These are phyloP conservation scores for Lordiphosa stackelbergi DNA, from an alignment of 1,140 invertebrate genomes.

Conservation along the genomic window DNA sequence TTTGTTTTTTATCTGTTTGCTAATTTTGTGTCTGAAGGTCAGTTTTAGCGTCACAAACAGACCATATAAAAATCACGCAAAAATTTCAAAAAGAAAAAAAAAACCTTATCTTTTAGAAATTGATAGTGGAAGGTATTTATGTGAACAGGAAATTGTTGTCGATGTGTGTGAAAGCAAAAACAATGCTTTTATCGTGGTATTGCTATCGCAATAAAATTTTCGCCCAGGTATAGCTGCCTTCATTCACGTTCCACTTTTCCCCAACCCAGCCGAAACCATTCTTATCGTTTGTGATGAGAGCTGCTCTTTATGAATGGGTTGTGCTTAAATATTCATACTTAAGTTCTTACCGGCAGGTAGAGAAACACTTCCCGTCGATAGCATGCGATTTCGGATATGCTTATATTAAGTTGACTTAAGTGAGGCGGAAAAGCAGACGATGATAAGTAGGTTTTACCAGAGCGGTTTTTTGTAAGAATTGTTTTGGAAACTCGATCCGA, in stretches of 20 bases:
- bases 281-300: conserved; percentile 39
- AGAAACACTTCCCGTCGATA: no score
- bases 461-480: no score
- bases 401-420: no score
- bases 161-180: conserved; percentile 10
- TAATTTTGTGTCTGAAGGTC: conserved; percentile 61
- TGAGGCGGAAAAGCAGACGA: no score
- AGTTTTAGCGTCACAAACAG: conserved; percentile 49
- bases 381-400: no score
- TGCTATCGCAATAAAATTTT: conserved; percentile 25
- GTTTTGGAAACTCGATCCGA: no score
- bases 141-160: conserved; percentile 56
- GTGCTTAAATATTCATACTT: conserved; percentile 21
- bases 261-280: neutral
- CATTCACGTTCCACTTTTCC: conserved; percentile 64
- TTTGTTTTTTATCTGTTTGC: conserved; percentile 37
- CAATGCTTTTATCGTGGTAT: conserved; percentile 17
- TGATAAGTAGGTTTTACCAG: no score
- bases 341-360: no score
- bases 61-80: conserved; percentile 15
- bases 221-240: conserved; percentile 47
- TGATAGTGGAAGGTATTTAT: conserved; percentile 62
- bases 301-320: conserved; percentile 52
- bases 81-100: conserved; percentile 5
- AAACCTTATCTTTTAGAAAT: conserved; percentile 47